Evolutionary conservation across 2,797 vertebrate genomes (phyloP).

Genomic region (Danio kyathit): DNA sequence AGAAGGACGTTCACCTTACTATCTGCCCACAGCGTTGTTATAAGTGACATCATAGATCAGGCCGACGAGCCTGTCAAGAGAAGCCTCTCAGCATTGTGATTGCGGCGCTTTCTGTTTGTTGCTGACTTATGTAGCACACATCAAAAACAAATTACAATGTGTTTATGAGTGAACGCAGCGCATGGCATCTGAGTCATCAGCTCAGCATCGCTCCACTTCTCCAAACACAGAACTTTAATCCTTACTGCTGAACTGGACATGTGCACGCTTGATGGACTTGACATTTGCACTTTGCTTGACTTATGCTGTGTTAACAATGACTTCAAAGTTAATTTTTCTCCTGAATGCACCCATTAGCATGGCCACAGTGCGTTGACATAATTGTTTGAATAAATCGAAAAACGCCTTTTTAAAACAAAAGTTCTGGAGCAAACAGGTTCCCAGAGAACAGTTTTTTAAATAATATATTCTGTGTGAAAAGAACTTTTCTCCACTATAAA

Average conservation of each 20-base stretch:
- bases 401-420: too few species aligned
- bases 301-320: conserved; percentile 10
- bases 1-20: conserved; percentile 42
- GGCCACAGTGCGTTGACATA: background rate
- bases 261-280: conserved; percentile 6
- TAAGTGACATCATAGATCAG: conserved; percentile 52
- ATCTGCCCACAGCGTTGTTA: conserved; percentile 32
- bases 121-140: conserved; percentile 44
- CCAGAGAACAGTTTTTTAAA: too few species aligned
- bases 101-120: conserved; percentile 20
- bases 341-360: background rate
- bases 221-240: conserved; percentile 11
- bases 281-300: conserved; percentile 30
- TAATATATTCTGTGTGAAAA: too few species aligned
- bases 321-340: background rate
- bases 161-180: conserved; percentile 29
- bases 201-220: background rate
- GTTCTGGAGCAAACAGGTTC: too few species aligned
- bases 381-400: background rate
- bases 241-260: conserved; percentile 17
- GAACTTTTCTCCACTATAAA: too few species aligned
- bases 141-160: conserved; percentile 35
- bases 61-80: conserved; percentile 27
- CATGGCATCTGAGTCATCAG: conserved; percentile 19
- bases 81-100: conserved; percentile 22